Evolutionary conservation across 2,113 vertebrate genomes (phyloP).

Genomic region (Setophaga kirtlandii): DNA sequence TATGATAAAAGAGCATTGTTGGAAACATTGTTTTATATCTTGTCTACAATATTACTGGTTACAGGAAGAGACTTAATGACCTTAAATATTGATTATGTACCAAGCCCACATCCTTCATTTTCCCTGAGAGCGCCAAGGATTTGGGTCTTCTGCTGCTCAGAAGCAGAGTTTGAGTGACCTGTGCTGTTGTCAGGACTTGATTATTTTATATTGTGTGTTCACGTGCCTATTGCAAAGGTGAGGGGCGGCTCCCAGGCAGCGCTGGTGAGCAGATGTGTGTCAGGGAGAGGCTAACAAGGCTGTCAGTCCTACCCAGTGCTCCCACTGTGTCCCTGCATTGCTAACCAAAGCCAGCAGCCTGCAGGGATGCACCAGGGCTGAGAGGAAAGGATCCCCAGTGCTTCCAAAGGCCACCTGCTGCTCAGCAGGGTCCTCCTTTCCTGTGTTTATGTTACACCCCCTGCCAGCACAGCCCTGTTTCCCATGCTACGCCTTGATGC

Average conservation of each 20-base stretch:
- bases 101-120: background rate
- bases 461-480: background rate
- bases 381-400: background rate
- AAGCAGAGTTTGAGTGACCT: background rate
- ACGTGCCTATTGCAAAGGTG: background rate
- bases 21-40: background rate
- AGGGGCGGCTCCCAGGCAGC: background rate
- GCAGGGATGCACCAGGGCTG: background rate
- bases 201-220: background rate
- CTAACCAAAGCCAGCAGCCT: background rate
- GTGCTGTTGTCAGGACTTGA: background rate
- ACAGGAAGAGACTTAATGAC: background rate
- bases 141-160: background rate
- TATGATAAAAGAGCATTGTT: background rate
- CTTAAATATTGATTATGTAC: background rate
- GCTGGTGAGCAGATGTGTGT: background rate
- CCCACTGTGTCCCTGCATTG: background rate
- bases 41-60: background rate
- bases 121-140: background rate
- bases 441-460: conserved; percentile 23
- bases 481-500: background rate
- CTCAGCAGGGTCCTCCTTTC: conserved; percentile 37
- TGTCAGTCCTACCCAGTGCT: background rate
- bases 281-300: background rate
- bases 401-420: background rate